Percentiles rank a stretch among this genome's conserved stretches.
These are phyloP conservation scores for Pterostichus madidus DNA, from an alignment of 2,888 invertebrate species.

Conservation along the genomic window DNA sequence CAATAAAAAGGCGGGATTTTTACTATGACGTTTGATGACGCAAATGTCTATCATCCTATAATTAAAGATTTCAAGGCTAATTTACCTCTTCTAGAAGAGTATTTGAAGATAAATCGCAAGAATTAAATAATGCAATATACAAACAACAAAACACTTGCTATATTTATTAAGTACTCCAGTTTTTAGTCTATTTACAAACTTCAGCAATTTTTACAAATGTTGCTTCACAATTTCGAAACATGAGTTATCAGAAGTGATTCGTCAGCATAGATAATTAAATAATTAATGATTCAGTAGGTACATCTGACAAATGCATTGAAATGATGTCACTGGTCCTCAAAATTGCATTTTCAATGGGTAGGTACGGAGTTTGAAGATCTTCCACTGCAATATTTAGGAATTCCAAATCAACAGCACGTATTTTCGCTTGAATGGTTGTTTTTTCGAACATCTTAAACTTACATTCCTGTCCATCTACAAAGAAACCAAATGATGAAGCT, in stretches of 20 bases:
- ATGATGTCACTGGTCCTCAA: slow-evolving; percentile 74
- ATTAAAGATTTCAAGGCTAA: too few species aligned
- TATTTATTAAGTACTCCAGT: neutral
- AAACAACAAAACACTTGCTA: slow-evolving; percentile 13
- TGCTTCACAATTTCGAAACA: neutral
- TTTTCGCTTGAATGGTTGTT: slow-evolving; percentile 72
- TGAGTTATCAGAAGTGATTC: neutral
- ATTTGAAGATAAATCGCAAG: neutral
- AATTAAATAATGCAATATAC: neutral
- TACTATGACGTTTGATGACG: too few species aligned
- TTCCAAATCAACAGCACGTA: slow-evolving; percentile 73
- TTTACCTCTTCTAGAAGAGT: neutral
- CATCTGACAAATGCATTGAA: slow-evolving; percentile 69
- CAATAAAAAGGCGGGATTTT: too few species aligned
- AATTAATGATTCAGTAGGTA: slow-evolving; percentile 51
- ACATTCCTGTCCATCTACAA: slow-evolving; percentile 70
- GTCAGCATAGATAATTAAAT: slow-evolving; percentile 32
- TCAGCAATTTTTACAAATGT: too few species aligned
- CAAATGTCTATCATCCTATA: too few species aligned
- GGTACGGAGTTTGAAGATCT: slow-evolving; percentile 72
- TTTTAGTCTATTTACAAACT: slow-evolving; percentile 9
- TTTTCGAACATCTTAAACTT: slow-evolving; percentile 73
- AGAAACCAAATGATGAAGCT: neutral
- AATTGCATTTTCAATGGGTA: slow-evolving; percentile 71
- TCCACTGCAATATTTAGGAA: slow-evolving; percentile 74